phyloP scores from a whole-genome alignment of 2,888 invertebrate species.

The Platycheirus albimanus region DNA sequence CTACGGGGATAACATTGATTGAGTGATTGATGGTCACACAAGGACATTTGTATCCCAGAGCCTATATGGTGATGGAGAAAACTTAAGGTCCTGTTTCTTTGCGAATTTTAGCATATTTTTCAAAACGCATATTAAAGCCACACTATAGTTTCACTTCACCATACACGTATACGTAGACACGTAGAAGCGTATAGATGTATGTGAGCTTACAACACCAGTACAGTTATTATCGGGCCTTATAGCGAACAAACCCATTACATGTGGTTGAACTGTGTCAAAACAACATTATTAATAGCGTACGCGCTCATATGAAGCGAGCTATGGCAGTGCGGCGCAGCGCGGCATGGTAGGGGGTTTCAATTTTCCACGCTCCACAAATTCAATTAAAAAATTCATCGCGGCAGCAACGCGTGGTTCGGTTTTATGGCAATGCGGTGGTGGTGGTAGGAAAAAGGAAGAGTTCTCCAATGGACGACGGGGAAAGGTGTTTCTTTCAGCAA shows the following conservation, averaged over 20 bases:
- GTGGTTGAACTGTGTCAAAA: slow-evolving; percentile 69
- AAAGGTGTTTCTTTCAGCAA: slow-evolving; percentile 42
- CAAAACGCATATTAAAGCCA: slow-evolving; percentile 32
- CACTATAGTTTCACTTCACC: no score
- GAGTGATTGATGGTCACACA: slow-evolving; percentile 79
- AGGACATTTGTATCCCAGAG: slow-evolving; percentile 59
- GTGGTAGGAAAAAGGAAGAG: slow-evolving; percentile 18
- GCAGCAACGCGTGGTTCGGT: neutral
- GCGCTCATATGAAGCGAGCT: slow-evolving; percentile 34
- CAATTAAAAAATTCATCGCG: slow-evolving; percentile 55
- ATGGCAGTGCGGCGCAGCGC: neutral
- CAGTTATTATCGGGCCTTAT: slow-evolving; percentile 25
- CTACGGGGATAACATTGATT: slow-evolving; percentile 76
- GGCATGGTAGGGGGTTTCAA: slow-evolving; percentile 57
- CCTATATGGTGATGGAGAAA: neutral
- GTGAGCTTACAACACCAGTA: no score
- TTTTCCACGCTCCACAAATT: slow-evolving; percentile 74
- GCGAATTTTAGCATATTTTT: slow-evolving; percentile 34
- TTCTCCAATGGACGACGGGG: slow-evolving; percentile 27
- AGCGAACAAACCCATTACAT: slow-evolving; percentile 46
- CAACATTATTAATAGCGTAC: slow-evolving; percentile 69
- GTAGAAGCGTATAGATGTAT: no score
- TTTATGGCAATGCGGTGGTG: no score
- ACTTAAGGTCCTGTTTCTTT: neutral
- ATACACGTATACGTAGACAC: no score